phyloP scores from a whole-genome alignment of 2,797 vertebrate genomes.

The Enteromius thamalakanensis region DNA sequence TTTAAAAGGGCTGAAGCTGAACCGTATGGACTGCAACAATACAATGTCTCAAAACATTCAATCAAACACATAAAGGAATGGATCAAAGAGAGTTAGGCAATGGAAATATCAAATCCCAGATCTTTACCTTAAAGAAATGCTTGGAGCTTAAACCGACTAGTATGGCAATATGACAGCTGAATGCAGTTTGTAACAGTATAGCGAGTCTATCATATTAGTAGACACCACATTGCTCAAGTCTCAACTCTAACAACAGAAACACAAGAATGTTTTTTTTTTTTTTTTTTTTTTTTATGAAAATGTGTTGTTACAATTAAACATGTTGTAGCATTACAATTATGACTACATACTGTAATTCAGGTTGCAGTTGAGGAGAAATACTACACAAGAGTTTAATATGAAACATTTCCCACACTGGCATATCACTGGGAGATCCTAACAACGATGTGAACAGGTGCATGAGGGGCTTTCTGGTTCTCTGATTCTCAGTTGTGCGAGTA shows the following conservation, averaged over 20 bases:
- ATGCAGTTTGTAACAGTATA: background rate
- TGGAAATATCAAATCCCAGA: background rate
- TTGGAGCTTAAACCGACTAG: background rate
- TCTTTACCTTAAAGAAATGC: background rate
- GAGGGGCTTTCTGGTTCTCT: constrained; percentile 9
- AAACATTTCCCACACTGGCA: background rate
- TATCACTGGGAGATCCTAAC: background rate
- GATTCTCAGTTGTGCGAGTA: background rate
- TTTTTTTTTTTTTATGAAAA: background rate
- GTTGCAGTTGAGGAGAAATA: background rate
- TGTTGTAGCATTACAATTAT: background rate
- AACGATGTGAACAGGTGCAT: background rate
- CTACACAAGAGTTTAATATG: background rate
- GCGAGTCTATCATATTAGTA: background rate
- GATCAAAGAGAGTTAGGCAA: background rate
- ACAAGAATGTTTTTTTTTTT: background rate
- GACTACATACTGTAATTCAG: background rate
- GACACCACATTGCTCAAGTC: background rate
- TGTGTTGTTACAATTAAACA: background rate
- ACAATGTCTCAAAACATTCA: background rate
- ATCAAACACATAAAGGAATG: background rate
- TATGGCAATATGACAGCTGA: background rate
- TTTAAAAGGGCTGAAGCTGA: background rate
- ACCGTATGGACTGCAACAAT: background rate
- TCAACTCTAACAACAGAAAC: background rate